A percentile compares a stretch with the other conserved stretches of the same genome.
Evolutionary conservation across 1,140 invertebrate species (phyloP).

Genomic region (Oreohelix idahoensis): DNA sequence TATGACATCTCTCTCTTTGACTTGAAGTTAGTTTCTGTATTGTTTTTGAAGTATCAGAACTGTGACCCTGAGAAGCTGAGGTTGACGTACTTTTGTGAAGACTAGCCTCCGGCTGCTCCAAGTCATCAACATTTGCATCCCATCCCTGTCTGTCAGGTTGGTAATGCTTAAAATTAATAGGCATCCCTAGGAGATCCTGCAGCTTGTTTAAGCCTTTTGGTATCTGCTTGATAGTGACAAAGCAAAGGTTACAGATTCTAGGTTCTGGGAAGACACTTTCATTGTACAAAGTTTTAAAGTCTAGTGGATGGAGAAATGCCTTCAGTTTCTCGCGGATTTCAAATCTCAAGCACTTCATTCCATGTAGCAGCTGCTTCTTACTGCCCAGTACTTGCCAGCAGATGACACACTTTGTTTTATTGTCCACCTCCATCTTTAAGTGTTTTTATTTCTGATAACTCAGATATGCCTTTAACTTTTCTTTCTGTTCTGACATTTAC

Average conservation of each 20-base stretch:
- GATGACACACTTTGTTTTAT: constrained; percentile 22
- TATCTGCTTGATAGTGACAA: constrained; percentile 24
- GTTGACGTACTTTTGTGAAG: neutral
- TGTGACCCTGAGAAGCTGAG: neutral
- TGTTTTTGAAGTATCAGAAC: neutral
- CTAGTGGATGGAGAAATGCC: neutral
- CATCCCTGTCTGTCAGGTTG: neutral
- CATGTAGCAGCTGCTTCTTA: constrained; percentile 21
- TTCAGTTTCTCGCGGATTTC: neutral
- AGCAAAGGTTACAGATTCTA: constrained; percentile 18
- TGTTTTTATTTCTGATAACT: too few relatives aligned
- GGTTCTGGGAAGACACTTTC: constrained; percentile 14
- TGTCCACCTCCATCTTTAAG: too few relatives aligned
- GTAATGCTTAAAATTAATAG: constrained; percentile 7
- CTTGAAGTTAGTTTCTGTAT: neutral
- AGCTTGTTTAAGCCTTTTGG: neutral
- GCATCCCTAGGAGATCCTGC: neutral
- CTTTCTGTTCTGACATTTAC: too few relatives aligned
- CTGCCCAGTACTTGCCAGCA: constrained; percentile 13
- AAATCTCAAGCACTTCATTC: constrained; percentile 5
- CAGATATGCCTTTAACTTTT: too few relatives aligned
- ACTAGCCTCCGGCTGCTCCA: neutral
- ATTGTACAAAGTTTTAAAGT: constrained; percentile 23
- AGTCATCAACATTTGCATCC: neutral
- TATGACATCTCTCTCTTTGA: neutral